Evolutionary conservation across 2,113 vertebrate genomes (phyloP).

Genomic region (Bufo gargarizans): DNA sequence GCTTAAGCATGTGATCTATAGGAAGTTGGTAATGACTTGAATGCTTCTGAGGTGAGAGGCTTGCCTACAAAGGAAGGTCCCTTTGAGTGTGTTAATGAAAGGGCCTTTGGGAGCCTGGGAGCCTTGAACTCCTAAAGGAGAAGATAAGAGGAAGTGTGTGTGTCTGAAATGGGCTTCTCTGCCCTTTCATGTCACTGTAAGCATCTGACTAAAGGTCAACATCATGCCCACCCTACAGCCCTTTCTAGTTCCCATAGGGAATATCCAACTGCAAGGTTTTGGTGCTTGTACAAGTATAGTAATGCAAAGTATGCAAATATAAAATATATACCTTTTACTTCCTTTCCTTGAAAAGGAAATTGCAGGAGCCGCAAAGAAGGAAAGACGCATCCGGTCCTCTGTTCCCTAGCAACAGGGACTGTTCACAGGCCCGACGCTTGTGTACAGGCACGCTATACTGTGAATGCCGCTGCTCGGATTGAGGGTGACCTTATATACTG

Average conservation of each 20-base stretch:
- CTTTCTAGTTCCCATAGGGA: slow-evolving; percentile 6
- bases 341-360: not conserved
- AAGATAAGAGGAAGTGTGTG: slow-evolving; percentile 36
- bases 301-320: no score
- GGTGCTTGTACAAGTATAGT: no score
- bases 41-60: slow-evolving; percentile 21
- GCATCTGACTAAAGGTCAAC: not conserved
- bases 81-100: slow-evolving; percentile 44
- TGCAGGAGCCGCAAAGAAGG: not conserved
- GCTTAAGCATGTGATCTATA: slow-evolving; percentile 16
- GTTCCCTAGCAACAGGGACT: not conserved
- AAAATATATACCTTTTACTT: not conserved
- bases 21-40: slow-evolving; percentile 41
- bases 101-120: slow-evolving; percentile 6
- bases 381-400: not conserved
- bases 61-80: slow-evolving; percentile 39
- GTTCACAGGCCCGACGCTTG: not conserved
- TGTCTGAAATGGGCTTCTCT: not conserved
- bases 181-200: slow-evolving; percentile 24
- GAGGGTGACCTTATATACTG: not conserved
- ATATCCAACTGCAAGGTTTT: not conserved
- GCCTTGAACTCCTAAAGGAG: slow-evolving; percentile 41
- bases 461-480: not conserved
- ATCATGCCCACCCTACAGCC: not conserved
- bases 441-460: not conserved